A percentile compares a stretch with the other conserved stretches of the same genome.
phyloP scores from a whole-genome alignment of 2,113 vertebrate genomes.

The Nicator chloris region DNA sequence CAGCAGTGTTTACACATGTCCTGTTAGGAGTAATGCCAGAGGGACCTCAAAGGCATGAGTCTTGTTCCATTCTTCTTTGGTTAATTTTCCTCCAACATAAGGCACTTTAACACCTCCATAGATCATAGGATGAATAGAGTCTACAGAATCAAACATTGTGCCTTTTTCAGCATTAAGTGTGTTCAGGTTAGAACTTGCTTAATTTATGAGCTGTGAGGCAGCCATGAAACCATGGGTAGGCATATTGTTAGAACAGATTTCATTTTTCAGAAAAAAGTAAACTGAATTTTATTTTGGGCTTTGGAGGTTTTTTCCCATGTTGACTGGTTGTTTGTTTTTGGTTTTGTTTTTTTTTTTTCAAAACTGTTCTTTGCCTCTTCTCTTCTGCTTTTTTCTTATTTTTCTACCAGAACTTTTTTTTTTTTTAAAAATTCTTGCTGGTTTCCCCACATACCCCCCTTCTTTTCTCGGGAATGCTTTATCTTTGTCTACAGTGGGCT shows the following conservation, averaged over 20 bases:
- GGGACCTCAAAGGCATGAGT: constrained; percentile 19
- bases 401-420: background rate
- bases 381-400: background rate
- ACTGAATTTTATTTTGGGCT: background rate
- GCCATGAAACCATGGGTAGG: background rate
- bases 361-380: background rate
- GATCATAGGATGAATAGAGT: background rate
- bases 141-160: constrained; percentile 12
- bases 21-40: constrained; percentile 28
- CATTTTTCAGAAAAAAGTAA: background rate
- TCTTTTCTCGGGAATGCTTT: background rate
- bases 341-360: too few species aligned
- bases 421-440: background rate
- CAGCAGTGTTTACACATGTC: constrained; percentile 18
- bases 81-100: background rate
- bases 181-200: constrained; percentile 21
- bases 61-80: constrained; percentile 23
- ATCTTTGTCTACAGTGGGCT: background rate
- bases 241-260: background rate
- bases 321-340: background rate
- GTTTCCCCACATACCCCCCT: fast-evolving
- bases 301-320: background rate
- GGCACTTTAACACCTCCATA: constrained; percentile 21
- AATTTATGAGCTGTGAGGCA: constrained; percentile 32
- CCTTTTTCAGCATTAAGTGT: background rate